These are phyloP conservation scores for Subanguina moxae DNA, from an alignment of 1,140 invertebrate genomes.

Conservation along the genomic window DNA sequence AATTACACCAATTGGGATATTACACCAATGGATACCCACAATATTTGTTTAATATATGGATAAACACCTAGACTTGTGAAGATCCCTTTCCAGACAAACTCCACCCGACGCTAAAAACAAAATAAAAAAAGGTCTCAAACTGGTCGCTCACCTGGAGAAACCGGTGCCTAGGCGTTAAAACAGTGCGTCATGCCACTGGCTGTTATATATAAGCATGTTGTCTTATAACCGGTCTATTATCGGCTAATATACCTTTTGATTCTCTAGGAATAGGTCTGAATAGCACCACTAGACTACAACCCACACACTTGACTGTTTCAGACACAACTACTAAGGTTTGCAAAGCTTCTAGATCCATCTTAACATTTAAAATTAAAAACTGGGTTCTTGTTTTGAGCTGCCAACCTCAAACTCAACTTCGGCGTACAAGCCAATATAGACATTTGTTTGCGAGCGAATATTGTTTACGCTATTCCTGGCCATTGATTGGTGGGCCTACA, in stretches of 20 bases:
- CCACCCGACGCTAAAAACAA: too few relatives aligned
- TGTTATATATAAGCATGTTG: too few relatives aligned
- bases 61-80: too few relatives aligned
- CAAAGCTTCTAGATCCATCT: constrained; percentile 2
- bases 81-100: too few relatives aligned
- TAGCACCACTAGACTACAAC: neutral
- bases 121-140: too few relatives aligned
- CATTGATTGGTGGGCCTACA: neutral
- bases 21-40: too few relatives aligned
- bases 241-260: neutral
- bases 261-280: neutral
- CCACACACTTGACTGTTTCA: neutral
- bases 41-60: too few relatives aligned
- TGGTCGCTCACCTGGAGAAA: too few relatives aligned
- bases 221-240: too few relatives aligned
- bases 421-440: constrained; percentile 1
- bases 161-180: too few relatives aligned
- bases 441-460: neutral
- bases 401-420: constrained; percentile 1
- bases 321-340: neutral
- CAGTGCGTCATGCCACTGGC: too few relatives aligned
- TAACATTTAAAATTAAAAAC: neutral
- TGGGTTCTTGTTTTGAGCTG: neutral
- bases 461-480: constrained; percentile 1
- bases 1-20: too few relatives aligned